Percentiles rank a stretch among this genome's conserved stretches.
Conservation (phyloP, 2,113 vertebrate species). For the Mus pahari region DNA sequence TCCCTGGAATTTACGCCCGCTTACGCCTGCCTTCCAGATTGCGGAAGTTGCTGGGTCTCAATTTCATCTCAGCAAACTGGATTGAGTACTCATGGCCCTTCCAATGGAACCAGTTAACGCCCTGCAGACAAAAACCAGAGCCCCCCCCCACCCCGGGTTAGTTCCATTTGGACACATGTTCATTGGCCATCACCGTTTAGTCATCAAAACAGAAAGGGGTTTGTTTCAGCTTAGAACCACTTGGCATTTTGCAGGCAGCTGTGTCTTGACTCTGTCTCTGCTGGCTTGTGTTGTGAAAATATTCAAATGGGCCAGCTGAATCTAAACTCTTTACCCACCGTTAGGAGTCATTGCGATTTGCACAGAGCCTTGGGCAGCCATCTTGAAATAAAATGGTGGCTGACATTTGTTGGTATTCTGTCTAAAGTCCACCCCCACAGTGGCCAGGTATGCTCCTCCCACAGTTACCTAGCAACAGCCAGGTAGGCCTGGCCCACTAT, state of each 20-base stretch:
- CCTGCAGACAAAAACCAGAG: conserved; percentile 84
- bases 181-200: no score
- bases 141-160: neutral
- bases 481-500: no score
- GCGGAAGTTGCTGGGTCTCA: conserved; percentile 96
- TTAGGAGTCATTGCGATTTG: neutral
- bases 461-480: no score
- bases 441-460: no score
- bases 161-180: neutral
- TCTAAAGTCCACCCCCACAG: no score
- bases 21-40: conserved; percentile 97
- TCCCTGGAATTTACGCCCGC: conserved; percentile 88
- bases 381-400: neutral
- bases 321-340: neutral
- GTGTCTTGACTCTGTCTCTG: neutral
- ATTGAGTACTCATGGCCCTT: conserved; percentile 98
- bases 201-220: neutral
- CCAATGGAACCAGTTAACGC: conserved; percentile 99
- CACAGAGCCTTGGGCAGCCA: neutral
- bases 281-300: neutral
- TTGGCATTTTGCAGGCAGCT: neutral
- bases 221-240: neutral
- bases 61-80: conserved; percentile 98
- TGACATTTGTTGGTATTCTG: no score
- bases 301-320: neutral